Conservation (phyloP, 2,888 invertebrate genomes). For the Tinea semifulvella region DNA sequence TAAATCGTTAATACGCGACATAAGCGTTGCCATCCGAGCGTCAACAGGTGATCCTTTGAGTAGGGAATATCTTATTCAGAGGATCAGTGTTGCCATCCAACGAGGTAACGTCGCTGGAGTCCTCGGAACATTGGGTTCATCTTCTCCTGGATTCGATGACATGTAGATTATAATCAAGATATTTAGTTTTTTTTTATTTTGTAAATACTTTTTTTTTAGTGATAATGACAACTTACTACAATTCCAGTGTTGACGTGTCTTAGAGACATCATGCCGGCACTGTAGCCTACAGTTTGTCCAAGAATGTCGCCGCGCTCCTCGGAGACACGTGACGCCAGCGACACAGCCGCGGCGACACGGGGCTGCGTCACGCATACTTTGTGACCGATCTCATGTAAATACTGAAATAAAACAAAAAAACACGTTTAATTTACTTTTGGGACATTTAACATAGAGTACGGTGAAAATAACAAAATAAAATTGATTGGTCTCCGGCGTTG, state of each 20-base stretch:
- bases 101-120: no score
- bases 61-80: no score
- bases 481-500: no score
- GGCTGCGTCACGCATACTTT: conserved; percentile 93
- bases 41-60: no score
- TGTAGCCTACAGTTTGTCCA: conserved; percentile 84
- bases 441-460: no score
- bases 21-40: no score
- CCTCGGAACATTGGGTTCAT: no score
- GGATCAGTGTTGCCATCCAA: no score
- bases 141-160: neutral
- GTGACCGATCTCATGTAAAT: conserved; percentile 82
- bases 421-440: neutral
- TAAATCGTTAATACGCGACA: no score
- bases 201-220: no score
- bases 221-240: conserved; percentile 70
- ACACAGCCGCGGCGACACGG: conserved; percentile 87
- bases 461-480: no score
- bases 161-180: neutral
- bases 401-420: conserved; percentile 64
- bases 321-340: conserved; percentile 88
- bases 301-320: conserved; percentile 83
- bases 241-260: conserved; percentile 72
- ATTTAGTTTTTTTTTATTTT: no score
- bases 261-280: conserved; percentile 80